Evolutionary conservation across 92 coral and sea anemone genomes (phyloP).

Genomic region (Parazoanthus swiftii): DNA sequence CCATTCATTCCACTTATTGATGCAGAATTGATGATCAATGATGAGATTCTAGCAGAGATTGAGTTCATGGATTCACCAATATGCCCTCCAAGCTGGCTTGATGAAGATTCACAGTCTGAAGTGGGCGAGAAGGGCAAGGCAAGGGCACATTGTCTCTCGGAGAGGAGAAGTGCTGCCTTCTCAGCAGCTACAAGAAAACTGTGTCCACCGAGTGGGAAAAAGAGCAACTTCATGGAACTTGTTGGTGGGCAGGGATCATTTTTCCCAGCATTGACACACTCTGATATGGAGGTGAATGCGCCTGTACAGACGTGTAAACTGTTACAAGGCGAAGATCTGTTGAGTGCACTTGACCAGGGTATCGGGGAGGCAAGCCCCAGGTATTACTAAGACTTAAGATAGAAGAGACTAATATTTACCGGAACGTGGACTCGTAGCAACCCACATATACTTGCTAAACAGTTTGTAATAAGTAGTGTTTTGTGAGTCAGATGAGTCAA

Average conservation of each 20-base stretch:
- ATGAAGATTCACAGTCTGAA: conserved; percentile 49
- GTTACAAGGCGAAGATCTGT: conserved; percentile 86
- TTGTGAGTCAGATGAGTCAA: too few species aligned
- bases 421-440: neutral
- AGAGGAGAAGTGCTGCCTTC: conserved; percentile 49
- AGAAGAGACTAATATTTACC: neutral
- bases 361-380: conserved; percentile 43
- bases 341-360: conserved; percentile 76
- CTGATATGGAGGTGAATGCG: conserved; percentile 88
- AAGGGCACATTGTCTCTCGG: conserved; percentile 40
- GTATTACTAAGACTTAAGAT: neutral
- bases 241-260: conserved; percentile 53
- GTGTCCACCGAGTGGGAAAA: conserved; percentile 54
- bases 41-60: conserved; percentile 69
- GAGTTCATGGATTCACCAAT: conserved; percentile 74
- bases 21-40: conserved; percentile 72
- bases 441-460: neutral
- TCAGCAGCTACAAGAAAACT: conserved; percentile 34
- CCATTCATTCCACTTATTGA: conserved; percentile 93
- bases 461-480: neutral
- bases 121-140: conserved; percentile 24
- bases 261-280: conserved; percentile 69
- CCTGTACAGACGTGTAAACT: conserved; percentile 77
- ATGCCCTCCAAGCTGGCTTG: conserved; percentile 68
- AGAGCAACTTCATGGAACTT: conserved; percentile 73